Conservation (phyloP, 2,113 vertebrate genomes). For the Prionailurus viverrinus region DNA sequence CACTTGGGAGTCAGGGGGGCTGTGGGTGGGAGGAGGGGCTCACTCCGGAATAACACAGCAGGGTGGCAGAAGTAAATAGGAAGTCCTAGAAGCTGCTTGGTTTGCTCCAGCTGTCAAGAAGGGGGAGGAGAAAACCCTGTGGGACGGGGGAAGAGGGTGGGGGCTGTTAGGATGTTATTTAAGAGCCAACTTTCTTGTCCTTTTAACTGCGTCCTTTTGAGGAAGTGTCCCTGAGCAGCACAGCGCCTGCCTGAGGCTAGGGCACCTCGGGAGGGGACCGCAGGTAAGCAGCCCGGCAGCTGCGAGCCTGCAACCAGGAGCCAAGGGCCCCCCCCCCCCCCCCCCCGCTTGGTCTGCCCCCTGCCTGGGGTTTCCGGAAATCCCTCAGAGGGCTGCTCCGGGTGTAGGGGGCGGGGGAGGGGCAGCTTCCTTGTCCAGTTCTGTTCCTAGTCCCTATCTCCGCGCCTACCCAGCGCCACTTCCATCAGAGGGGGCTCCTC, state of each 20-base stretch:
- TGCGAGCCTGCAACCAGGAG: not conserved
- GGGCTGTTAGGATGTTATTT: conserved; percentile 83
- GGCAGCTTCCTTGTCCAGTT: not conserved
- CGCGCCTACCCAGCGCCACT: not conserved
- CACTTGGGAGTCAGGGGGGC: not conserved
- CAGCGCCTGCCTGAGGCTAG: not conserved
- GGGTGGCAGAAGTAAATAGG: not conserved
- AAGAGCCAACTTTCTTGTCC: conserved; percentile 78
- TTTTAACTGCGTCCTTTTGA: conserved; percentile 69
- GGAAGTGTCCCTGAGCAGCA: conserved; percentile 79
- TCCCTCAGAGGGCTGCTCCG: accelerated
- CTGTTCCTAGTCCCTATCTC: accelerated
- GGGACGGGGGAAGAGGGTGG: conserved; percentile 48
- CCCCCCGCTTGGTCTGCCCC: not conserved
- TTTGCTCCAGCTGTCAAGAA: conserved; percentile 57
- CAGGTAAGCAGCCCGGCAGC: conserved; percentile 79
- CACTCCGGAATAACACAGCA: not conserved
- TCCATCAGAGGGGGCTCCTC: not conserved
- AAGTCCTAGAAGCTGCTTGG: not conserved
- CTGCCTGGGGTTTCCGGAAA: accelerated
- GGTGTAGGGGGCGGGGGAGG: accelerated
- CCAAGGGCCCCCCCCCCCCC: not conserved
- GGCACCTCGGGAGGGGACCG: not conserved
- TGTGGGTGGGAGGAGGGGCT: not conserved
- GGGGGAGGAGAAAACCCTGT: conserved; percentile 71